Evolutionary conservation across 2,797 vertebrate genomes (phyloP), one percentile per base, ranked within the genome.

Genomic region (Eulemur coronatus): DNA sequence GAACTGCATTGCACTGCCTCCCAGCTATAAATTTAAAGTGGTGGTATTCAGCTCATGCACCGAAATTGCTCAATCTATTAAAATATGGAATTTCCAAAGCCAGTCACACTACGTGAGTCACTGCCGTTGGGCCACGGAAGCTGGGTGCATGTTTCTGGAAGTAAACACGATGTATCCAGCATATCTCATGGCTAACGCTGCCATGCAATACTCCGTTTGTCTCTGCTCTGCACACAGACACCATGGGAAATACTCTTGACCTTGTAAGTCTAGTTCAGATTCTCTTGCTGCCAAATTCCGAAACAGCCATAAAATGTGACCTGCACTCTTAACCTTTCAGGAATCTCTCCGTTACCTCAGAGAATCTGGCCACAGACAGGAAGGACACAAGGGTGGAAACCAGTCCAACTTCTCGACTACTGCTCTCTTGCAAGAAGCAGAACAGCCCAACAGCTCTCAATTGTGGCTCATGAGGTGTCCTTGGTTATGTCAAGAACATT

Each of bases 221-320:
- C 79, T 94, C 96, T 89, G 41, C 43, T 65, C 35, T 63, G 33
- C 50, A 78, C 0, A 1, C 35, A 89, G 20, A 22, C 1, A 18
- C 75, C 4, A 7, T 35, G 63, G 70, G 80, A 97, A 70, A 79
- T 4, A 78, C 65, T 75, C 55, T 85, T 94, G 79, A 75, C 94
- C 95, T 96, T 84, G 18, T 15, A 88, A 96, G 81, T 86, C 84
- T 65, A 55, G 81, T 91, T 92, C 80, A 89, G 55, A 94, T 41
- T 72, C 70, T 88, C 57, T 88, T 93, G 52, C 73, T 97, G 73
- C 75, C 95, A 84, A 97, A 96, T 96, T 95, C 79, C 38, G 0
- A 90, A 96, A 72, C 30, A 92, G 84, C 46, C 55, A n/a, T 96
- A 95, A 95, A 96, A 97, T 89, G 84, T 88, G 84, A 89, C 90